Conservation (phyloP, 2,888 invertebrate genomes). For the Agonopterix subpropinquella region DNA sequence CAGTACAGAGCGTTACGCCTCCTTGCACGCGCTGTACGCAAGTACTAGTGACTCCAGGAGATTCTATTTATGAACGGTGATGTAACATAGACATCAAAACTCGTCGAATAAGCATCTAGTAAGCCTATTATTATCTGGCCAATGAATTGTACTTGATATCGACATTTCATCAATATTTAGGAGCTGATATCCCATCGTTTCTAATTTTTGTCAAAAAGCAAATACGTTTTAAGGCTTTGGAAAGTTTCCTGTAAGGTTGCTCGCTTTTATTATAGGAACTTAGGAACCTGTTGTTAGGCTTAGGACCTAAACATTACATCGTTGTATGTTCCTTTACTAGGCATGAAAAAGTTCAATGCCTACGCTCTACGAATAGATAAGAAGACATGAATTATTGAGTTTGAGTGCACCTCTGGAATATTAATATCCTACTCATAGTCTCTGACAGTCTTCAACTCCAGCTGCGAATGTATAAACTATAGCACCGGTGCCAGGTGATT, state of each 20-base stretch:
- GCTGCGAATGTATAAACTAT: constrained; percentile 30
- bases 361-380: constrained; percentile 34
- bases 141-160: too few relatives aligned
- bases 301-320: too few relatives aligned
- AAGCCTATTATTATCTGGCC: not conserved
- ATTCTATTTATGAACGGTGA: constrained; percentile 68
- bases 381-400: constrained; percentile 46
- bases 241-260: too few relatives aligned
- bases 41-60: constrained; percentile 60
- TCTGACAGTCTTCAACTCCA: constrained; percentile 11
- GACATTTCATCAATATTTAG: too few relatives aligned
- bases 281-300: too few relatives aligned
- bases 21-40: constrained; percentile 56
- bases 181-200: too few relatives aligned
- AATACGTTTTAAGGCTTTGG: too few relatives aligned
- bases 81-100: constrained; percentile 46
- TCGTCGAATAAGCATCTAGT: not conserved
- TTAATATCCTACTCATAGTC: constrained; percentile 20
- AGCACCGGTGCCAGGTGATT: constrained; percentile 37
- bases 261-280: too few relatives aligned
- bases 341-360: constrained; percentile 24
- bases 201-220: too few relatives aligned
- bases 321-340: too few relatives aligned
- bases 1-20: constrained; percentile 55
- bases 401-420: constrained; percentile 33